These are phyloP conservation scores for Mnemiopsis leidyi DNA, from an alignment of 37 sponge, comb jelly and placozoan species.

Conservation along the genomic window DNA sequence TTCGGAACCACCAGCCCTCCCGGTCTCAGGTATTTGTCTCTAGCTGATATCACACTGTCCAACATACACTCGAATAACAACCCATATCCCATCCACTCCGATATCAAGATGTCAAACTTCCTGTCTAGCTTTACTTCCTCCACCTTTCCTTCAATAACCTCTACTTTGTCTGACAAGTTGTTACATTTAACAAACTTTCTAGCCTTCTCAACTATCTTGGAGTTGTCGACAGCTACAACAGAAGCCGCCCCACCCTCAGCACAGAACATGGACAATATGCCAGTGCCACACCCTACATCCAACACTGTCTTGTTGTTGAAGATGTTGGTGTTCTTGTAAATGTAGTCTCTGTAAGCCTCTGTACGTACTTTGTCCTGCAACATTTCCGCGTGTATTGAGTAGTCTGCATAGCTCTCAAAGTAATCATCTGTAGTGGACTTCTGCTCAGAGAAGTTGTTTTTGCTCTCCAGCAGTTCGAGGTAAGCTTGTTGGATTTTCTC, in stretches of 20 bases:
- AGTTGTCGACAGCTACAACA: conserved; percentile 49
- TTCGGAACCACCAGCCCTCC: conserved; percentile 32
- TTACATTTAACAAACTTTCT: background rate
- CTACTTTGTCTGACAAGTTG: background rate
- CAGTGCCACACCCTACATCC: conserved; percentile 58
- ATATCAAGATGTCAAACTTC: conserved; percentile 16
- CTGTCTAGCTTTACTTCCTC: background rate
- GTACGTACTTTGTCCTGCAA: conserved; percentile 13
- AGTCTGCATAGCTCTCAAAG: conserved; percentile 63
- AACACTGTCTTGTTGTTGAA: background rate
- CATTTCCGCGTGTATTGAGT: conserved; percentile 41
- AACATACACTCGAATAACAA: conserved; percentile 59
- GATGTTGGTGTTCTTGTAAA: background rate
- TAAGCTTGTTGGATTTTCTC: conserved; percentile 25
- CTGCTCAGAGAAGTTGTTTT: background rate
- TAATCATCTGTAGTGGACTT: background rate
- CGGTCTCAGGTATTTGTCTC: conserved; percentile 36
- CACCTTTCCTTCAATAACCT: conserved; percentile 7
- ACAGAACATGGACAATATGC: conserved; percentile 62
- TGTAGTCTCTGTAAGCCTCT: conserved; percentile 62
- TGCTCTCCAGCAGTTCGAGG: conserved; percentile 13
- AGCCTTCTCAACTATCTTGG: conserved; percentile 28
- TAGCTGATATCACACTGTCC: conserved; percentile 39
- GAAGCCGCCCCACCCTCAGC: background rate
- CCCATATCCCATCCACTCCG: conserved; percentile 59